Percentiles rank a stretch among this genome's conserved stretches.
These are phyloP conservation scores for Magallana nippona DNA, from an alignment of 2,888 invertebrate genomes.

Conservation along the genomic window DNA sequence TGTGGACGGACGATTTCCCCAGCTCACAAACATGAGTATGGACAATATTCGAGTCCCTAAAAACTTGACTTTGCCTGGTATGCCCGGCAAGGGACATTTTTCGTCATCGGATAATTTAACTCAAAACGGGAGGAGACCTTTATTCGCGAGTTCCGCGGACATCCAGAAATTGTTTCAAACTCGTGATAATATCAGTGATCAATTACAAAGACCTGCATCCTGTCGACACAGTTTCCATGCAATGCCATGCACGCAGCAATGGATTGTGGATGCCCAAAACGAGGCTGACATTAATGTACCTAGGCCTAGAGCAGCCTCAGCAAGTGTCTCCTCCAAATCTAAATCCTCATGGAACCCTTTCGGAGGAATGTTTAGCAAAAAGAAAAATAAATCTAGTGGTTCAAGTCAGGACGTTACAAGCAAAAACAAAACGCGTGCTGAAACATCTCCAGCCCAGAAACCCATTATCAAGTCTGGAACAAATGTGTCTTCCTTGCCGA, in stretches of 20 bases:
- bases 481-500: background rate
- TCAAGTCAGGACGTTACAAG: slow-evolving; percentile 23
- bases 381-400: slow-evolving; percentile 42
- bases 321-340: slow-evolving; percentile 59
- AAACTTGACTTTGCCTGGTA: slow-evolving; percentile 46
- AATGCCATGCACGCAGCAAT: slow-evolving; percentile 55
- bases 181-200: slow-evolving; percentile 61
- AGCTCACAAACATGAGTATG: slow-evolving; percentile 45
- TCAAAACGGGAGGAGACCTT: slow-evolving; percentile 60
- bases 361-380: slow-evolving; percentile 49
- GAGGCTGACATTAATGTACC: slow-evolving; percentile 52
- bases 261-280: slow-evolving; percentile 54
- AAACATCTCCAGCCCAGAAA: slow-evolving; percentile 26
- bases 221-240: slow-evolving; percentile 68
- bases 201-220: slow-evolving; percentile 56
- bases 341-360: slow-evolving; percentile 54
- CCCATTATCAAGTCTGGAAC: slow-evolving; percentile 46
- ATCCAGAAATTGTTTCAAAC: slow-evolving; percentile 73
- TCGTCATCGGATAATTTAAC: slow-evolving; percentile 62
- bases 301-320: slow-evolving; percentile 62
- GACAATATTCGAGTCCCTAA: slow-evolving; percentile 43
- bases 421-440: background rate
- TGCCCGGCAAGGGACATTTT: slow-evolving; percentile 56
- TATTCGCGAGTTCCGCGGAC: slow-evolving; percentile 72
- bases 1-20: slow-evolving; percentile 52